A percentile compares a stretch with the other conserved stretches of the same genome.
Conservation (phyloP, 2,888 invertebrate species). For the Brachylomia viminalis region DNA sequence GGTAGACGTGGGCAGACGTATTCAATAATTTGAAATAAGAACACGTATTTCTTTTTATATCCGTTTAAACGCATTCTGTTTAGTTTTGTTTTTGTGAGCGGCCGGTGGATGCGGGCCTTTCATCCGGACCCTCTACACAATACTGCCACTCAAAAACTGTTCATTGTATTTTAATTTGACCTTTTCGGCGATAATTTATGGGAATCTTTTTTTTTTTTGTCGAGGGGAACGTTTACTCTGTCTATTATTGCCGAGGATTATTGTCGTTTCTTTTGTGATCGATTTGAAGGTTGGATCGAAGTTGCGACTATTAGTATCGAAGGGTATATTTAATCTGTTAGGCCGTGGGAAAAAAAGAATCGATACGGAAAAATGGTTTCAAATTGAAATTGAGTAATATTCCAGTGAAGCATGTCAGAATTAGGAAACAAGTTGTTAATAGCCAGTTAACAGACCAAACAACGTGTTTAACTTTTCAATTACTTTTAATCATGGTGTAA, state of each 20-base stretch:
- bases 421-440: constrained; percentile 47
- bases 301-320: constrained; percentile 67
- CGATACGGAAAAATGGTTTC: constrained; percentile 39
- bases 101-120: constrained; percentile 87
- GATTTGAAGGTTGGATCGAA: constrained; percentile 79
- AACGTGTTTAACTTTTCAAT: constrained; percentile 56
- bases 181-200: constrained; percentile 91
- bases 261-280: constrained; percentile 85
- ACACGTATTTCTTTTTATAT: constrained; percentile 90
- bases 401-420: constrained; percentile 21
- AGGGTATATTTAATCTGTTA: constrained; percentile 67
- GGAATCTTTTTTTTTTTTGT: constrained; percentile 81
- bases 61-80: constrained; percentile 90
- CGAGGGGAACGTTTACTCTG: constrained; percentile 87
- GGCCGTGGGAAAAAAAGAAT: constrained; percentile 69
- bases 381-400: constrained; percentile 53
- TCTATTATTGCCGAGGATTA: constrained; percentile 87
- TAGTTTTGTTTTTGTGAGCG: constrained; percentile 90
- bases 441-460: constrained; percentile 42
- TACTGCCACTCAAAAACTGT: constrained; percentile 90
- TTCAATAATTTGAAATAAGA: constrained; percentile 90
- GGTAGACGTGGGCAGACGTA: constrained; percentile 90
- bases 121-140: constrained; percentile 88
- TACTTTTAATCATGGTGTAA: constrained; percentile 48
- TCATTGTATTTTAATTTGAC: constrained; percentile 91